phyloP scores from a whole-genome alignment of 2,797 vertebrate species.

The Trachurus trachurus region DNA sequence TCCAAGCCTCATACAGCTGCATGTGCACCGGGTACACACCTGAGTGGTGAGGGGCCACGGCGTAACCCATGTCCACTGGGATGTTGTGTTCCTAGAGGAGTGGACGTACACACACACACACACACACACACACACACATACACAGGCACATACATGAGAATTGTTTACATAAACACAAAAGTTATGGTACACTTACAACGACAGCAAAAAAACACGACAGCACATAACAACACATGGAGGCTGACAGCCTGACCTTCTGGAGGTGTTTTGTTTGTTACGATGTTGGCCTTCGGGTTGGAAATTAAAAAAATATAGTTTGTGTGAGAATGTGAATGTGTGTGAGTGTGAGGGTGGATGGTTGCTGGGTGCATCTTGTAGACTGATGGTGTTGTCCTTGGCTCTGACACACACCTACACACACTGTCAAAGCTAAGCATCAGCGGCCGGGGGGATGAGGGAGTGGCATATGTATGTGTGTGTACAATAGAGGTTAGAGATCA shows the following conservation, averaged over 20 bases:
- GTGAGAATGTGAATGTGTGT: constrained; percentile 45
- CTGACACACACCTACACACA: constrained; percentile 80
- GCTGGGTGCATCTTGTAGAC: constrained; percentile 68
- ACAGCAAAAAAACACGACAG: constrained; percentile 44
- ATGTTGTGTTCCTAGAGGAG: constrained; percentile 92
- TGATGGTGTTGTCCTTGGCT: constrained; percentile 83
- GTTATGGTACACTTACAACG: constrained; percentile 51
- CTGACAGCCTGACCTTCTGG: constrained; percentile 64
- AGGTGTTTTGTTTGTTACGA: constrained; percentile 66
- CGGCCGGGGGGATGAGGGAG: constrained; percentile 67
- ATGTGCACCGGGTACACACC: constrained; percentile 97
- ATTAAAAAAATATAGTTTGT: constrained; percentile 61
- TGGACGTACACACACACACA: neutral
- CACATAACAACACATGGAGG: constrained; percentile 60
- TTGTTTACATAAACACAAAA: constrained; percentile 55
- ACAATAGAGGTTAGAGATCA: constrained; percentile 70
- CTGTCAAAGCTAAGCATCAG: constrained; percentile 76
- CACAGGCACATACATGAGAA: constrained; percentile 23
- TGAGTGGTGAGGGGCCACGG: constrained; percentile 97
- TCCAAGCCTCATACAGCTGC: constrained; percentile 97
- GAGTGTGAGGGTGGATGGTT: constrained; percentile 58
- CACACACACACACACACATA: neutral
- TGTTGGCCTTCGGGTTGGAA: constrained; percentile 66
- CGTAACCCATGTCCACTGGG: constrained; percentile 94
- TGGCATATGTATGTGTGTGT: constrained; percentile 42